Percentiles rank a stretch among this genome's conserved stretches.
These are phyloP conservation scores for Chloropsis hardwickii DNA, from an alignment of 2,113 vertebrate genomes.

Conservation along the genomic window DNA sequence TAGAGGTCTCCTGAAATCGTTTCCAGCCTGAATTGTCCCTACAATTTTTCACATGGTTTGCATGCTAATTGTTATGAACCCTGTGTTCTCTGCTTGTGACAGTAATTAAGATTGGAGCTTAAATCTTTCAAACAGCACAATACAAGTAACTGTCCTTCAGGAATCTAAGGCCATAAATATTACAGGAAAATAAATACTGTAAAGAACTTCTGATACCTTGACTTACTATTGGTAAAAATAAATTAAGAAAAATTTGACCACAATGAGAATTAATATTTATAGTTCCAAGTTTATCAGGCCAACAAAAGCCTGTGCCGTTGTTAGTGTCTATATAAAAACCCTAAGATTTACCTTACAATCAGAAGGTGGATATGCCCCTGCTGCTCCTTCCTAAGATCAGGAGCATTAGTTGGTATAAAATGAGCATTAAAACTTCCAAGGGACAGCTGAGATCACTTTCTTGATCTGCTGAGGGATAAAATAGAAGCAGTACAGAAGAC, in stretches of 20 bases:
- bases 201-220: background rate
- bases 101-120: background rate
- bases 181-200: background rate
- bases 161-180: background rate
- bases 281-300: background rate
- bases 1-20: background rate
- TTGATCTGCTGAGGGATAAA: background rate
- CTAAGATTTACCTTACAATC: background rate
- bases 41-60: background rate
- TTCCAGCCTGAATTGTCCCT: background rate
- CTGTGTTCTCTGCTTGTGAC: background rate
- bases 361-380: background rate
- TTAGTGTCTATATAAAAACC: background rate
- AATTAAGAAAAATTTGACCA: background rate
- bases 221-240: background rate
- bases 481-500: background rate
- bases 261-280: background rate
- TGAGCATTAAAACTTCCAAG: background rate
- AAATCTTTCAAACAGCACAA: background rate
- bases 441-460: background rate
- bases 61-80: background rate
- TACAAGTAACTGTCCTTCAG: background rate
- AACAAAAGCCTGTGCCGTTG: background rate
- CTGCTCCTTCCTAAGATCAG: background rate
- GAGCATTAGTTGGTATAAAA: background rate